A percentile compares a stretch with the other conserved stretches of the same genome.
These are phyloP conservation scores for Rotaria socialis DNA, from an alignment of 2,888 invertebrate species.

Conservation along the genomic window DNA sequence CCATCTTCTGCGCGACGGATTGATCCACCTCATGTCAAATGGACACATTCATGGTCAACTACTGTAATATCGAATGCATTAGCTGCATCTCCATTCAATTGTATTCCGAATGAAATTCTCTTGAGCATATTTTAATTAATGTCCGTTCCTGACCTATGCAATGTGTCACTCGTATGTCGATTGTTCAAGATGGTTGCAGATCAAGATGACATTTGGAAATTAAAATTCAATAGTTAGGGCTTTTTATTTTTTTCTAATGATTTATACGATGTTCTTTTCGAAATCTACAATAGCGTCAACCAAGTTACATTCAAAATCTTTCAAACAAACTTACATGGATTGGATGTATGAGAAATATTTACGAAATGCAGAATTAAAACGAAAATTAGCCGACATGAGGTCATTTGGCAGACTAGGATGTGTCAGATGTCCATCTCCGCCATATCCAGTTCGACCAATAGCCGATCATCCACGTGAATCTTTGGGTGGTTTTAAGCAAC, in stretches of 20 bases:
- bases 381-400: too few species aligned
- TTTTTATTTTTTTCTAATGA: not conserved
- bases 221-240: not conserved
- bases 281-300: not conserved
- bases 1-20: too few species aligned
- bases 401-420: too few species aligned
- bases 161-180: not conserved
- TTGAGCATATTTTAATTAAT: not conserved
- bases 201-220: slow-evolving; percentile 6
- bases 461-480: not conserved
- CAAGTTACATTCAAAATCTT: not conserved
- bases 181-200: not conserved
- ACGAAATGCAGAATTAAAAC: not conserved
- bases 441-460: not conserved
- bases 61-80: too few species aligned
- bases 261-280: not conserved
- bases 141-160: not conserved
- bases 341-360: not conserved
- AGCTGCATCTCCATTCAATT: too few species aligned
- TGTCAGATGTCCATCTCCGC: not conserved
- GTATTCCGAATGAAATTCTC: not conserved
- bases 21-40: too few species aligned
- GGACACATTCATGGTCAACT: too few species aligned
- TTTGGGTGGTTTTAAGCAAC: not conserved
- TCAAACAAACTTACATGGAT: not conserved